Evolutionary conservation across 1,140 invertebrate species (phyloP).

Genomic region (Habropoda laboriosa): DNA sequence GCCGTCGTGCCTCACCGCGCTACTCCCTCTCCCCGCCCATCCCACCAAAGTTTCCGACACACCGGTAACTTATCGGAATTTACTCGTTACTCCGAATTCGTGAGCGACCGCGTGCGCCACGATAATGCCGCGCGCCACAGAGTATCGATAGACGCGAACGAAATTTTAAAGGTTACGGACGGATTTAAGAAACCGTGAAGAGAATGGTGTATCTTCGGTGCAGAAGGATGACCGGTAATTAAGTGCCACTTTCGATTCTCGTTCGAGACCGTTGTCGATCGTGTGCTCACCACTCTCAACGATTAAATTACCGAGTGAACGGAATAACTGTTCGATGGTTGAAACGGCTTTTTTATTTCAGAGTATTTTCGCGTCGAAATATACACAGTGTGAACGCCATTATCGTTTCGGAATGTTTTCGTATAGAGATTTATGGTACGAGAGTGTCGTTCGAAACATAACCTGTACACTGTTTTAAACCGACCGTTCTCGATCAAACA

Average conservation of each 20-base stretch:
- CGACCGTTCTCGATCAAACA: neutral
- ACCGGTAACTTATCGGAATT: slow-evolving; percentile 63
- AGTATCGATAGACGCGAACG: slow-evolving; percentile 2
- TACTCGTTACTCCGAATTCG: slow-evolving; percentile 62
- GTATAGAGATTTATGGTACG: neutral
- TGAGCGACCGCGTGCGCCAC: slow-evolving; percentile 45
- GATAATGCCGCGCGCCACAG: slow-evolving; percentile 18
- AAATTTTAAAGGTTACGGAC: too few relatives aligned
- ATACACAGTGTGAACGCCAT: too few relatives aligned
- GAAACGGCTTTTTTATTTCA: neutral
- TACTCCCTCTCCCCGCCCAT: slow-evolving; percentile 1
- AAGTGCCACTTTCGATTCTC: neutral
- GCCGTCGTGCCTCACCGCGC: neutral
- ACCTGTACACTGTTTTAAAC: neutral
- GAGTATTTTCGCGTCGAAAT: too few relatives aligned
- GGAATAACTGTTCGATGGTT: neutral
- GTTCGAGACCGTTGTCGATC: neutral
- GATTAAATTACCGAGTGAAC: neutral
- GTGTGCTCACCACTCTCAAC: neutral
- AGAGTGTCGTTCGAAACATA: neutral
- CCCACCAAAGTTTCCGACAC: slow-evolving; percentile 57
- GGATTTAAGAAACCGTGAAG: neutral
- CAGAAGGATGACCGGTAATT: neutral
- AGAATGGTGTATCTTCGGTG: neutral
- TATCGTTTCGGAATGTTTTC: neutral